Base-by-base conservation (phyloP, 2,888 invertebrate genomes). In the Callyntrura sp. region DNA sequence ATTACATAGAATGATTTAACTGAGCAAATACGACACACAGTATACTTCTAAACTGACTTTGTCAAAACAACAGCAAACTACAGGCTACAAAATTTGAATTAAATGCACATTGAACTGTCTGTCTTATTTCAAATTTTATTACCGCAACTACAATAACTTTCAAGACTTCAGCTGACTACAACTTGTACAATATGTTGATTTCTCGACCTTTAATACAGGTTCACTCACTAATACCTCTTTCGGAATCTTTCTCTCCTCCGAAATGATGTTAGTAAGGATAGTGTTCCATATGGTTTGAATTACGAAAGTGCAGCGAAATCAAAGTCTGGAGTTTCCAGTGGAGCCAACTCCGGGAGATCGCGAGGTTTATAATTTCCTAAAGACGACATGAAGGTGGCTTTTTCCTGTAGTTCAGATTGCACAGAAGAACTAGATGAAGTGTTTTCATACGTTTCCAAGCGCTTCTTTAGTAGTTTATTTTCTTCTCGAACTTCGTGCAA, bases 401-500 rank as follows among this genome's bases (percentile, higher is more conserved):
- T 85, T 8, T 76, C 68, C 12, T n/a, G n/a, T n/a, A 85, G 62
- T n/a, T 79, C 84, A n/a, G 70, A 78, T 43, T 76, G 81, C 5
- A 78, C 14, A 5, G 88, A 76, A 14, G 90, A 86, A 73, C 83
- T 76, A 3, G 90, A 83, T 23, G 90, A 84, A 9, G 84, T 82
- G 0, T 25, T 84, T 70, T 91, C 84, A 20, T 82, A 88, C 0
- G 57, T 28, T 25, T 82, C 90, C 65, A 92, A 78, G 35, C 90
- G 89, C 35, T 73, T 86, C 57, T 87, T 91, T 0, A 92, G 57
- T 23, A 60, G 8, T 43, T 84, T 81, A 57, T 92, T 92, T 73
- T 92, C 92, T 23, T 91, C 91, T 28, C 90, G 84, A 8, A 87
- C 88, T 14, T 92, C 91, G 20, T 92, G 88, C 2, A 92, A 76